These are phyloP conservation scores for Cercopithecus neglectus DNA, from an alignment of 2,797 vertebrate species.

Conservation along the genomic window DNA sequence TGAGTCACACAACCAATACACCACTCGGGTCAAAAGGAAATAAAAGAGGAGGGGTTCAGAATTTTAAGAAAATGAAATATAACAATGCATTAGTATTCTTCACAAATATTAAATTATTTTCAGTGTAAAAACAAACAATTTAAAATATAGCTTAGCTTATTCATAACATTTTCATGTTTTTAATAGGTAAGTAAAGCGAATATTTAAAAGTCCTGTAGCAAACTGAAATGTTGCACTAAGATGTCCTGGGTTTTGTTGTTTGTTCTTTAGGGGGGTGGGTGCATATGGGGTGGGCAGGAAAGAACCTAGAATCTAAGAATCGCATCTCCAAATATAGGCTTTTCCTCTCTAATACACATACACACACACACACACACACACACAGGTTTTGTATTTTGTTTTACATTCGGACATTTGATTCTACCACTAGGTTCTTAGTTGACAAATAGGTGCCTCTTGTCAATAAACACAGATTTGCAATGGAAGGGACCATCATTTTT, in stretches of 20 bases:
- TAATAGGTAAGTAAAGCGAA: background rate
- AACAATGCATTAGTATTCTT: background rate
- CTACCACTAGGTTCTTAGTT: background rate
- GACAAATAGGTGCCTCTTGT: background rate
- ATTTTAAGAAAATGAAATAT: background rate
- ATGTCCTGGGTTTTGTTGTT: background rate
- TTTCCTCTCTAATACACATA: background rate
- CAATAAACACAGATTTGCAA: background rate
- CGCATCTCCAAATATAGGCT: background rate
- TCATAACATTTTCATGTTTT: background rate
- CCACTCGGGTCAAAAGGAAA: background rate
- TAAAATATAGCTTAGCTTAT: background rate
- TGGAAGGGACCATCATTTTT: accelerated
- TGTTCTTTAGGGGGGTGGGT: too few species aligned
- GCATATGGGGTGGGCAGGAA: background rate
- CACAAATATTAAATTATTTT: background rate
- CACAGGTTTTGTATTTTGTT: accelerated
- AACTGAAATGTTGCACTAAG: background rate
- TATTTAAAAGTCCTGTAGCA: background rate
- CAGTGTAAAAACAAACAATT: background rate
- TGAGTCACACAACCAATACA: background rate
- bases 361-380: too few species aligned
- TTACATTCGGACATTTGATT: background rate
- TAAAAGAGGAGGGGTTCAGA: background rate
- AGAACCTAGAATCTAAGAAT: background rate